Base-by-base conservation (phyloP, 2,797 vertebrate genomes). In the Pogoniulus pusillus region DNA sequence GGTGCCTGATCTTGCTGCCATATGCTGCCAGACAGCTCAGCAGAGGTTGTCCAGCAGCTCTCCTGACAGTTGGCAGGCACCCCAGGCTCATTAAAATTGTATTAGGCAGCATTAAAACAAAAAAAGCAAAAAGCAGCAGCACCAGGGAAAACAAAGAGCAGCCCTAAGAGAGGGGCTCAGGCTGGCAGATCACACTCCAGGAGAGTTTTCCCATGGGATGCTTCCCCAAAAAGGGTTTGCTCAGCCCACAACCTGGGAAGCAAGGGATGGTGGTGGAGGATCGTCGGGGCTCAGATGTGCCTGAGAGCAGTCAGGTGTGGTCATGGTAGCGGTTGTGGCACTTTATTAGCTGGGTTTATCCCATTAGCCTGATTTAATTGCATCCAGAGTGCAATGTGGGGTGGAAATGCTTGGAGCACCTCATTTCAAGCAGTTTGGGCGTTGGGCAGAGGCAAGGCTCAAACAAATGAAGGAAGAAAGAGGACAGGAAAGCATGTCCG, bases 11-110 rank as follows among this genome's bases (percentile, higher is more conserved):
- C 81, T 68, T 4, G 0, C 22, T 91, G 87, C 93, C 94, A 70
- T 91, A 81, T 82, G 80, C 85, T n/a, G 2, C 29, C 82, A 51
- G 62, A 41, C 90, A 87, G 75, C 86, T 27, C 78, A 62, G 74
- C 71, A 76, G 80, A 93, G 91, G 85, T 43, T 79, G 57, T 76
- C 72, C 4, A 1, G 29, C 26, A 1, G 77, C 66, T 60, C 24
- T 64, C 49, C 80, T 2, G 9, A 95, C 92, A 94, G 82, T 86
- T 96, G 96, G 93, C 93, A 86, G 63, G 76, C 79, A 54, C 82
- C n/a, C 72, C 0, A 1, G 43, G 80, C 92, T 95, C 87, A 96
- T 94, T 96, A 94, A 95, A 92, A 76, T 94, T 96, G 86, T 87
- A 91, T 91, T 93, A 75, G 82, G 39, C 34, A n/a, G 87, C 87